Conservation (phyloP, 2,888 invertebrate species). For the Trissonchulus sp. region DNA sequence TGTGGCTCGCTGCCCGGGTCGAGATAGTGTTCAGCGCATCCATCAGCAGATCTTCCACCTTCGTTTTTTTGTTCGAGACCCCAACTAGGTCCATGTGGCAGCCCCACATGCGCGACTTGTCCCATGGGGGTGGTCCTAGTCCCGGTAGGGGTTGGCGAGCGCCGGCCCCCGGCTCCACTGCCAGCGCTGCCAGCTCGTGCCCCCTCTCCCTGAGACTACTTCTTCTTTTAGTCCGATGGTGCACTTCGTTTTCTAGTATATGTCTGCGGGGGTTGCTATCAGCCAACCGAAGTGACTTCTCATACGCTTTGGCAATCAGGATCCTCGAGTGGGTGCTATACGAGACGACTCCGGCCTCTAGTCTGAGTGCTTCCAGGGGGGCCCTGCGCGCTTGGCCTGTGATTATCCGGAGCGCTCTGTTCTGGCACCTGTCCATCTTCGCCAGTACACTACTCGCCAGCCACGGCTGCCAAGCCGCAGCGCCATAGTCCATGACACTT, state of each 20-base stretch:
- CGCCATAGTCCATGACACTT: constrained; percentile 5
- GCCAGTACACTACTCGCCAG: too few species aligned
- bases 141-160: background rate
- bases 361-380: too few species aligned
- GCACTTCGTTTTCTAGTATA: background rate
- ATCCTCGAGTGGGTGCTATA: too few species aligned
- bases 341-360: too few species aligned
- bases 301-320: background rate
- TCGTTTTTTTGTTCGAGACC: background rate
- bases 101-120: background rate
- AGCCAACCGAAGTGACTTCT: background rate
- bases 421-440: too few species aligned
- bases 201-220: background rate
- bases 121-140: background rate
- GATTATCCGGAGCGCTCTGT: too few species aligned
- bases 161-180: background rate
- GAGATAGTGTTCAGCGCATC: background rate
- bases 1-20: too few species aligned
- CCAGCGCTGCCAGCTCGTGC: background rate
- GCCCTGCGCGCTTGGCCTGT: too few species aligned
- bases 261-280: background rate
- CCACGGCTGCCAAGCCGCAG: background rate
- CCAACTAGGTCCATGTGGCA: constrained; percentile 1
- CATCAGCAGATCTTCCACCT: background rate
- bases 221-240: constrained; percentile 10